Conservation (phyloP, 2,797 vertebrate genomes). For the Nannoperca australis region DNA sequence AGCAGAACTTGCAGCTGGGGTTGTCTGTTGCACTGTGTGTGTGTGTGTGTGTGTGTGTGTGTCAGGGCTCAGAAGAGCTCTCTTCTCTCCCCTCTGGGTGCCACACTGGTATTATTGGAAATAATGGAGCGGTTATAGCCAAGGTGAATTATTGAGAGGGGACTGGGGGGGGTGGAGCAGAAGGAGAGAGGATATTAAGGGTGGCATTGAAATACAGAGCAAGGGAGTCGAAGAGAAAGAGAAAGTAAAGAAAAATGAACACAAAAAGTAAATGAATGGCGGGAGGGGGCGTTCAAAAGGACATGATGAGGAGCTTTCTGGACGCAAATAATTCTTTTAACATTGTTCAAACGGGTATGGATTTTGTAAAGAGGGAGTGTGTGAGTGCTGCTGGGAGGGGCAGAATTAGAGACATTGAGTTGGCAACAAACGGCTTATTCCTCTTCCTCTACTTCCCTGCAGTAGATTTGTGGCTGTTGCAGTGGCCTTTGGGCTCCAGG, state of each 20-base stretch:
- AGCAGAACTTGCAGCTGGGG: not conserved
- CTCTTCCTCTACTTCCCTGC: constrained; percentile 35
- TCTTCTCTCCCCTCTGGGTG: constrained; percentile 36
- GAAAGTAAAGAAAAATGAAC: constrained; percentile 19
- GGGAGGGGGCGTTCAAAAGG: not conserved
- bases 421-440: constrained; percentile 45
- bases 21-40: constrained; percentile 27
- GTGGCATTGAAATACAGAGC: constrained; percentile 41
- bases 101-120: constrained; percentile 65
- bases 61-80: constrained; percentile 38
- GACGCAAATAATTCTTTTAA: constrained; percentile 23
- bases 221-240: constrained; percentile 39
- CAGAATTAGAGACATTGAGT: constrained; percentile 33
- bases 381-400: not conserved
- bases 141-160: constrained; percentile 71
- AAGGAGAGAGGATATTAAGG: constrained; percentile 24
- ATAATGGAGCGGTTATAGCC: constrained; percentile 69
- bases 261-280: constrained; percentile 8
- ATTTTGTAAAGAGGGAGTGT: constrained; percentile 13
- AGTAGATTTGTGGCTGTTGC: constrained; percentile 61
- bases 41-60: constrained; percentile 18
- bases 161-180: constrained; percentile 8
- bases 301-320: not conserved
- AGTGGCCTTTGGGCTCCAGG: constrained; percentile 76
- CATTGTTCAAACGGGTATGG: constrained; percentile 35